Base-by-base conservation (phyloP, 2,113 vertebrate species). In the Macquaria australasica region DNA sequence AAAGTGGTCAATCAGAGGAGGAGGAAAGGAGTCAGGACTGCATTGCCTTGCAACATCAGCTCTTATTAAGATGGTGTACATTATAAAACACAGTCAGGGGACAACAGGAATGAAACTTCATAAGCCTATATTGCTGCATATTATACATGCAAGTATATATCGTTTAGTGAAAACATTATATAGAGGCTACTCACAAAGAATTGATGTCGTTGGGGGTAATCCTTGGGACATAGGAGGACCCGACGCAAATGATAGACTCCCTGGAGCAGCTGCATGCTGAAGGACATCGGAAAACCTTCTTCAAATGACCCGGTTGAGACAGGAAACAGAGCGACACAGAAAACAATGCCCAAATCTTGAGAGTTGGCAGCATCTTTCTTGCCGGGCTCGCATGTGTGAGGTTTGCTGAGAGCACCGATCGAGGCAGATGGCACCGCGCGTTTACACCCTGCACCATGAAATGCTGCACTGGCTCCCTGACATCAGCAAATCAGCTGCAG, bases 211-310 rank as follows among this genome's bases (percentile, higher is more conserved):
- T 94, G 66, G 97, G 97, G 84, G 94, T 88, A 78, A 88, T 96
- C 91, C 96, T 96, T 4, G 97, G 97, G 56, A 98, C 94, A 50
- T 94, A 91, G 55, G 97, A 95, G 55, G 97, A 96, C n/a, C 98
- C 98, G 85, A 99, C 97, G 94, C 98, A 99, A 41, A 99, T 97
- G 92, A 98, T 96, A 66, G 98, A 97, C 87, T 99, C 98, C 92
- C 97, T 97, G 91, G 97, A 97, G 91, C 98, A 99, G 96, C 97
- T 98, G 96, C 98, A 99, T 87, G 96, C 93, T 87, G 96, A 95
- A 90, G 96, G 97, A 83, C 97, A 98, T 92, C 95, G 96, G 91
- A 92, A 92, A 10, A 80, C 71, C 92, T 94, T 97, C 92, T 95
- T 97, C 69, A 91, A 72, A 83, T 95, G 74, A 34, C 51, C 94